phyloP scores from a whole-genome alignment of 2,888 invertebrate genomes.

The Parasteatoda lunata region DNA sequence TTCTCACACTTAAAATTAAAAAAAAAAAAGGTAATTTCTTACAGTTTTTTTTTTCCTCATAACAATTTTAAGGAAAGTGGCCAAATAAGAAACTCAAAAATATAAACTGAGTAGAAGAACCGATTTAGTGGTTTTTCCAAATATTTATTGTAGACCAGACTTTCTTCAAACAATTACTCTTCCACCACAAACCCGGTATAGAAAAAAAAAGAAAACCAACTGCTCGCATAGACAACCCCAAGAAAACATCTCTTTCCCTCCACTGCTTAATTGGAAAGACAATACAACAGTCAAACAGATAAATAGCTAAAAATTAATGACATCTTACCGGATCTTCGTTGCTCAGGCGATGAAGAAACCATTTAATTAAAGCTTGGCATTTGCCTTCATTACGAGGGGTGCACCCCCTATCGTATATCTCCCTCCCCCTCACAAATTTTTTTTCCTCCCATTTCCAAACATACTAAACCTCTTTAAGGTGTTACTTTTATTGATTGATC shows the following conservation, averaged over 20 bases:
- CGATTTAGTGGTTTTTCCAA: too few species aligned
- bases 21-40: too few species aligned
- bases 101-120: too few species aligned
- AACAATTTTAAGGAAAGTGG: too few species aligned
- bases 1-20: too few species aligned
- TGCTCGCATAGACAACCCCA: too few species aligned
- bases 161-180: too few species aligned
- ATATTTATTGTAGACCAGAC: too few species aligned
- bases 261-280: not conserved
- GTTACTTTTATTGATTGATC: constrained; percentile 68
- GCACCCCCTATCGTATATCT: constrained; percentile 13
- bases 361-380: constrained; percentile 58
- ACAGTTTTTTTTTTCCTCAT: too few species aligned
- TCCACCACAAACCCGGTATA: too few species aligned
- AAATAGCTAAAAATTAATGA: constrained; percentile 30
- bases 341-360: constrained; percentile 14
- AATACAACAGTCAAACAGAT: constrained; percentile 45
- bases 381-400: constrained; percentile 41
- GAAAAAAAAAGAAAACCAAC: too few species aligned
- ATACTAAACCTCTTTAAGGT: constrained; percentile 39
- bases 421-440: constrained; percentile 2
- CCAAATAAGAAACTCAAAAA: too few species aligned
- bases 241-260: not conserved
- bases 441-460: constrained; percentile 14
- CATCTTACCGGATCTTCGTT: constrained; percentile 31